These are phyloP conservation scores for Gopherus flavomarginatus DNA, from an alignment of 2,113 vertebrate genomes.

Conservation along the genomic window DNA sequence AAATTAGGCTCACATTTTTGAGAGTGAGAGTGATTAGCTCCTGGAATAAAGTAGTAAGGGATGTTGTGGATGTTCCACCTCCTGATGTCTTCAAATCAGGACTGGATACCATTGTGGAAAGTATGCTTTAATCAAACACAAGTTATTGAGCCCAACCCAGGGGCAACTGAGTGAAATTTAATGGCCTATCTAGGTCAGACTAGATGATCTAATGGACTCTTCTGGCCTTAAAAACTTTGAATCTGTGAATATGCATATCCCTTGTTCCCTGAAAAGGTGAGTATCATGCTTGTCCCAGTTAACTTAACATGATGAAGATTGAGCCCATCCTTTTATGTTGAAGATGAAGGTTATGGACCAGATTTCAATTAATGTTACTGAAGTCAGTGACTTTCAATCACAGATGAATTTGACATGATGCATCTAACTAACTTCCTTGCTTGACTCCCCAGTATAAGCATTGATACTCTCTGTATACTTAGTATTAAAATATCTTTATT, in stretches of 20 bases:
- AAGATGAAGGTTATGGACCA: neutral
- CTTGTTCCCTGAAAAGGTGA: no score
- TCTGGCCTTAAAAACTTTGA: no score
- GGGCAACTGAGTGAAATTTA: no score
- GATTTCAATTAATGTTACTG: neutral
- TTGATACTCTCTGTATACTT: neutral
- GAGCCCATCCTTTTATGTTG: neutral
- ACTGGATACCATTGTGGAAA: neutral
- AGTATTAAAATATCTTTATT: neutral
- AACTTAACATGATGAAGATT: no score
- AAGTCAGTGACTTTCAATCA: neutral
- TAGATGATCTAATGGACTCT: no score
- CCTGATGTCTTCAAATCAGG: neutral
- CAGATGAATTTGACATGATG: neutral
- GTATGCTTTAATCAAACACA: neutral
- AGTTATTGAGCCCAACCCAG: no score
- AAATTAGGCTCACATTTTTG: neutral
- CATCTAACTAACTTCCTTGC: no score
- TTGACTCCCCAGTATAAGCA: neutral
- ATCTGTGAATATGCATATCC: no score
- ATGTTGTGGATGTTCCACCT: neutral
- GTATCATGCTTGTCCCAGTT: no score
- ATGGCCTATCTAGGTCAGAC: no score
- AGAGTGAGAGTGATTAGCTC: neutral
- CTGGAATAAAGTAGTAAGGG: neutral